Conservation (phyloP, 1,140 invertebrate genomes). For the Aethina tumida region DNA sequence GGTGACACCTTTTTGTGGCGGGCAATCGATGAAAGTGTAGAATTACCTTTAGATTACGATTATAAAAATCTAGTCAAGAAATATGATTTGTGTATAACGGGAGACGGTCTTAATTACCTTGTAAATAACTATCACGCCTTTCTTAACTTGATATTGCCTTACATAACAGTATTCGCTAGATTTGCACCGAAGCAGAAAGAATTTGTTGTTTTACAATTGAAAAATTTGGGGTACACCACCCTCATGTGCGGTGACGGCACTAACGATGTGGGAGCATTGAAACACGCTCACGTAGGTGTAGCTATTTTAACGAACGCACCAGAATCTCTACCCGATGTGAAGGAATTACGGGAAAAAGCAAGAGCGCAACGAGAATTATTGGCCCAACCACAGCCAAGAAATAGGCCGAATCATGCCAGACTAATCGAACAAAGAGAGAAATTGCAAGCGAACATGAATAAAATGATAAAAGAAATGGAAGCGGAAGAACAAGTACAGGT, state of each 20-base stretch:
- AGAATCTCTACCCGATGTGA: conserved; percentile 37
- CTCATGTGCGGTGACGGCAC: conserved; percentile 99
- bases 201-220: conserved; percentile 82
- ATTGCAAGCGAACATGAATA: conserved; percentile 52
- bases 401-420: conserved; percentile 30
- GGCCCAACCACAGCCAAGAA: conserved; percentile 30
- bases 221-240: conserved; percentile 78
- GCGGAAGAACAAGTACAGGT: conserved; percentile 81
- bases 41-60: conserved; percentile 45
- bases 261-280: conserved; percentile 99
- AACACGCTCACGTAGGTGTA: conserved; percentile 91
- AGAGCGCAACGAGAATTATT: conserved; percentile 21
- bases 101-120: conserved; percentile 75
- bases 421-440: conserved; percentile 35
- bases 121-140: conserved; percentile 52
- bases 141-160: conserved; percentile 66
- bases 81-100: conserved; percentile 91
- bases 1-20: conserved; percentile 61
- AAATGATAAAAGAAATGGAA: conserved; percentile 82
- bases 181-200: conserved; percentile 97
- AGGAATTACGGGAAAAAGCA: conserved; percentile 22
- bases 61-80: conserved; percentile 17
- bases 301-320: conserved; percentile 69
- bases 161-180: conserved; percentile 83
- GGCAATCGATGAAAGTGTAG: conserved; percentile 64